phyloP scores from a whole-genome alignment of 23 tunicate species.

The Styela plicata region DNA sequence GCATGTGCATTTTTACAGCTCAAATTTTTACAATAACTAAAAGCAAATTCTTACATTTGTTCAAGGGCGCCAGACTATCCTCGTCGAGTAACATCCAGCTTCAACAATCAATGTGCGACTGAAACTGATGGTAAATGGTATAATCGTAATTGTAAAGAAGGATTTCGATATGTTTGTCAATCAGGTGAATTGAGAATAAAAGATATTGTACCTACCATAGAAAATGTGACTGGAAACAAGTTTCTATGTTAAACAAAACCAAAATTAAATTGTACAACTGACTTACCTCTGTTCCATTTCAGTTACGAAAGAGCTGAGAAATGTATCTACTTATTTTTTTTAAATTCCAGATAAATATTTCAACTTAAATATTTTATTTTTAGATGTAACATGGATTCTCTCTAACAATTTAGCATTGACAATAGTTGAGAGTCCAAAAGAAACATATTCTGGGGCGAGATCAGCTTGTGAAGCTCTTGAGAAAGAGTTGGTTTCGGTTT shows the following conservation, averaged over 20 bases:
- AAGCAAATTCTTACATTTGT: too few species aligned
- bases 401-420: background rate
- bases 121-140: background rate
- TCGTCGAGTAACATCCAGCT: background rate
- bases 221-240: too few species aligned
- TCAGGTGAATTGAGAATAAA: background rate
- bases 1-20: too few species aligned
- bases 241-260: too few species aligned
- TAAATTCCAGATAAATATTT: too few species aligned
- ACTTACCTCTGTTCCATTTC: too few species aligned
- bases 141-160: background rate
- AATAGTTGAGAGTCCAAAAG: background rate
- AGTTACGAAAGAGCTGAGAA: too few species aligned
- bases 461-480: background rate
- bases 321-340: too few species aligned
- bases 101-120: background rate
- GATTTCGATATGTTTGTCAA: background rate
- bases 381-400: background rate
- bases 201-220: too few species aligned
- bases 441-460: background rate
- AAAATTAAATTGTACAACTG: too few species aligned
- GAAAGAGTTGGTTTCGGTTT: background rate
- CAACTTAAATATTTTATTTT: too few species aligned
- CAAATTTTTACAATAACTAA: too few species aligned
- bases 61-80: background rate